Evolutionary conservation across 2,113 vertebrate species (phyloP), one percentile per base, ranked within the genome.

Genomic region (Reinhardtius hippoglossoides): DNA sequence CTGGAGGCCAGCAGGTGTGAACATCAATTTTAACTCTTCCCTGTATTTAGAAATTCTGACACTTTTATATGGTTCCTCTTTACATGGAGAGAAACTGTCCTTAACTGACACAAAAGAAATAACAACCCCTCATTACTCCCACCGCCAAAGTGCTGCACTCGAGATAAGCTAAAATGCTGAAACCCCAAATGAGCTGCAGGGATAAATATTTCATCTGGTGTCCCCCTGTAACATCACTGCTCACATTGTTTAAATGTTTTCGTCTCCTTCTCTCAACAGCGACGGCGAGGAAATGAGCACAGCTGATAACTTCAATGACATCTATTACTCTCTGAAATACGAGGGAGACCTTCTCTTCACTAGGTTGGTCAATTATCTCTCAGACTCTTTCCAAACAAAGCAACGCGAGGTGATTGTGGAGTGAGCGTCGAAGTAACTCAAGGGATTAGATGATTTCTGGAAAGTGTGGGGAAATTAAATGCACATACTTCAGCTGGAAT

Each of bases 281-380:
- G 96, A 98, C 75, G 97, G 98, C 0, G 95, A 97, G 14, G 98
- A 95, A 94, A 86, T 83, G 67, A 97, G 93, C 85, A 94, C 90
- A 56, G 91, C 91, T 0, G 96, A 99, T 91, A 99, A 99, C 70
- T 80, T 69, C 0, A 96, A 94, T 57, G 92, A 96, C 50, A 95
- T 99, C 62, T 94, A 92, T 72, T 93, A 96, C 60, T 95, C 93
- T 4, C 92, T 99, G 74, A 97, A 95, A 54, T 97, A 99, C 0
- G 97, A 99, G 81, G 96, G 95, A 0, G 97, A 99, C 56, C 86
- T 99, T 46, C 97, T 99, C 66, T 99, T 99, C 91, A 99, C 97
- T 55, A 97, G 98, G 98, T 99, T 78, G 71, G 84, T 64, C 8
- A 9, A 0, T 65, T 58, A n/a, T 62, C 23, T 61, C 13, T 61